phyloP scores from a whole-genome alignment of 2,797 vertebrate species.

The Acanthurus tractus region DNA sequence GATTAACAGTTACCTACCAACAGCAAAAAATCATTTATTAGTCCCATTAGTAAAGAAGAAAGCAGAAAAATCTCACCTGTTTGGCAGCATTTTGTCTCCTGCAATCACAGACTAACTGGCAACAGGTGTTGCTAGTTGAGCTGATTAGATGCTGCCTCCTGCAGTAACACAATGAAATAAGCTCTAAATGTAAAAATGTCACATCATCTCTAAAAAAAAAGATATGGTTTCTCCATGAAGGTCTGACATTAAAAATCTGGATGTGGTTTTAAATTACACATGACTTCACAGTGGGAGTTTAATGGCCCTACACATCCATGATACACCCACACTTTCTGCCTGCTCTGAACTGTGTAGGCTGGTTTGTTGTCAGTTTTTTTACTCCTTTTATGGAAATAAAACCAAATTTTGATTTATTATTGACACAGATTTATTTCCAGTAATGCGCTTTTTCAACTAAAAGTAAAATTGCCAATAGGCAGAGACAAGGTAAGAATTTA shows the following conservation, averaged over 20 bases:
- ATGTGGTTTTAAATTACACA: background rate
- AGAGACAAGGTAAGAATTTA: too few relatives aligned
- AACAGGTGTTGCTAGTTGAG: constrained; percentile 14
- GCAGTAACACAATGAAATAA: background rate
- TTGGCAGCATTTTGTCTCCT: background rate
- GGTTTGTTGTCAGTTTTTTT: background rate
- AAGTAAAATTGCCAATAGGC: background rate
- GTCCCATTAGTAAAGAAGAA: background rate
- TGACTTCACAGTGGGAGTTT: background rate
- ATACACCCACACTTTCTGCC: background rate
- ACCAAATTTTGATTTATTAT: too few relatives aligned
- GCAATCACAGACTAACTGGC: background rate
- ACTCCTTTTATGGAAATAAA: background rate
- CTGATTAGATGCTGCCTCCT: background rate
- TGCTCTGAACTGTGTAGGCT: background rate
- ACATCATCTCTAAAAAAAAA: background rate
- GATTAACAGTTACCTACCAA: background rate
- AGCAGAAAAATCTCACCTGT: background rate
- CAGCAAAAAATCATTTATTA: background rate
- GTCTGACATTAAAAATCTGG: background rate
- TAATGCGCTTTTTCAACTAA: too few relatives aligned
- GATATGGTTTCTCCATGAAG: background rate
- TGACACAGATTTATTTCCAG: background rate
- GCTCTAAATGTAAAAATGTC: background rate
- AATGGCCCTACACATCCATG: background rate